Evolutionary conservation across 2,797 vertebrate genomes (phyloP).

Genomic region (Acanthornis magna): DNA sequence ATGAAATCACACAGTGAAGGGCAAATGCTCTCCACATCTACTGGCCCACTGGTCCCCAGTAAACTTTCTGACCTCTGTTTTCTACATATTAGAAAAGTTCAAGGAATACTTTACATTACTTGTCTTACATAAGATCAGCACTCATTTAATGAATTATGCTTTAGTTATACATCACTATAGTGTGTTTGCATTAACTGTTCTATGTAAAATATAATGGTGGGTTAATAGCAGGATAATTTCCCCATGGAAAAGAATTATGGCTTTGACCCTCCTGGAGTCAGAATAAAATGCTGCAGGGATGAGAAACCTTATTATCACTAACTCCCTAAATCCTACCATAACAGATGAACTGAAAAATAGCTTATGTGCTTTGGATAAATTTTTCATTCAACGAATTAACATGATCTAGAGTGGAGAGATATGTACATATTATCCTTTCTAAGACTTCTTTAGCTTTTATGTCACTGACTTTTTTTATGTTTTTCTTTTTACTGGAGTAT

Average conservation of each 20-base stretch:
- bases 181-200: background rate
- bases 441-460: background rate
- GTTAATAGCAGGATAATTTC: slow-evolving; percentile 15
- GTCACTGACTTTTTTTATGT: background rate
- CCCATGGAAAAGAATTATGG: slow-evolving; percentile 14
- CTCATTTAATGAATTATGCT: background rate
- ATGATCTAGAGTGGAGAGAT: background rate
- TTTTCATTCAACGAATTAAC: slow-evolving; percentile 3
- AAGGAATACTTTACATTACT: background rate
- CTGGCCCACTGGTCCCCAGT: too few relatives aligned
- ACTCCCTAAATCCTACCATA: background rate
- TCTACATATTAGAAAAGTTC: background rate
- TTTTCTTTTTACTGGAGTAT: background rate
- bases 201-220: background rate
- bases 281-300: background rate
- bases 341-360: background rate
- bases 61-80: background rate
- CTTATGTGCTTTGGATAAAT: background rate
- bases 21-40: background rate
- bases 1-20: background rate
- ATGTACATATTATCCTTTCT: background rate
- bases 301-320: slow-evolving; percentile 17
- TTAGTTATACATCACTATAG: background rate
- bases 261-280: slow-evolving; percentile 6
- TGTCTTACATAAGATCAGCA: background rate